These are phyloP conservation scores for Strix occidentalis DNA, from an alignment of 2,797 vertebrate genomes.

Conservation along the genomic window DNA sequence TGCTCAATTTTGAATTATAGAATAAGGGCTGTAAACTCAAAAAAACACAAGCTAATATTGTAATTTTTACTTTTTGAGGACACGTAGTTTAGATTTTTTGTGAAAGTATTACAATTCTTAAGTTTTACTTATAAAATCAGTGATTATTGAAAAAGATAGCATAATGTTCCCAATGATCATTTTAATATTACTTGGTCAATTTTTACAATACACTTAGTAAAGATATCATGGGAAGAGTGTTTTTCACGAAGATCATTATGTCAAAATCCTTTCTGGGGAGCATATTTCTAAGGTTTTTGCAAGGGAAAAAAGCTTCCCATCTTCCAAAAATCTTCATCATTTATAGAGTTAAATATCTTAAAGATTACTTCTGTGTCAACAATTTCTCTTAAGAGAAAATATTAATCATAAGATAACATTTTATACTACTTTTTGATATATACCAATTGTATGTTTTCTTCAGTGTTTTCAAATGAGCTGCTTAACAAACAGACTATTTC, in stretches of 20 bases:
- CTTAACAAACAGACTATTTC: not conserved
- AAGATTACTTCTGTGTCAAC: not conserved
- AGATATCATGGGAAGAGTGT: not conserved
- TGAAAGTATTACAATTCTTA: not conserved
- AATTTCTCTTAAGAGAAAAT: not conserved
- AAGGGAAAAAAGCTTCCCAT: not conserved
- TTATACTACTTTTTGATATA: not conserved
- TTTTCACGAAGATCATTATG: not conserved
- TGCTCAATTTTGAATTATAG: not conserved
- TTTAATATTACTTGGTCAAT: not conserved
- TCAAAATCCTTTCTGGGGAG: not conserved
- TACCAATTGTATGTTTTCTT: not conserved
- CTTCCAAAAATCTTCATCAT: not conserved
- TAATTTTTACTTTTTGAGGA: not conserved
- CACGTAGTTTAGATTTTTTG: fast-evolving
- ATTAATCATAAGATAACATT: not conserved
- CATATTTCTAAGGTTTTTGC: not conserved
- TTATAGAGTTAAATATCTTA: not conserved
- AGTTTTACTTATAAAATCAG: not conserved
- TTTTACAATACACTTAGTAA: not conserved
- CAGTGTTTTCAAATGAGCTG: not conserved
- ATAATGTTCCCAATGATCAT: not conserved
- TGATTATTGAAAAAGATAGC: not conserved
- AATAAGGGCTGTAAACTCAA: not conserved
- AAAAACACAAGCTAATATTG: not conserved